These are phyloP conservation scores for Pampus argenteus DNA, from an alignment of 2,797 vertebrate genomes.

Conservation along the genomic window DNA sequence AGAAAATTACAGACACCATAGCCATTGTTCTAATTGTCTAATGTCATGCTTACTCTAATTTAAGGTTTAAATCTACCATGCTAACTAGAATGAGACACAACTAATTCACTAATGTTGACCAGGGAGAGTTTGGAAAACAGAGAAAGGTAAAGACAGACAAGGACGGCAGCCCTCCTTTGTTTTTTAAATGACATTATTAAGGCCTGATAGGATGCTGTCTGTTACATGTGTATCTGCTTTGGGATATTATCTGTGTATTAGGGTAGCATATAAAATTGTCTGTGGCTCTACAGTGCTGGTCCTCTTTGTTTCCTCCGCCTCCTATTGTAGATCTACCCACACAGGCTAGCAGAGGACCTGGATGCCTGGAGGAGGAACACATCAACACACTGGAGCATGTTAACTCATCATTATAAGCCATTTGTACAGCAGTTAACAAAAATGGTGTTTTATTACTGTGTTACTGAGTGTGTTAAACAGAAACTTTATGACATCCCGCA, in stretches of 20 bases:
- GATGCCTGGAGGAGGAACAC: slow-evolving; percentile 80
- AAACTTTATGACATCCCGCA: slow-evolving; percentile 36
- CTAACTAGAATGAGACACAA: slow-evolving; percentile 78
- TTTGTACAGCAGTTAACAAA: slow-evolving; percentile 52
- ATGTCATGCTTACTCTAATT: slow-evolving; percentile 78
- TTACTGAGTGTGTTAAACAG: slow-evolving; percentile 35
- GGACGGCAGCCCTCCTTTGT: slow-evolving; percentile 76
- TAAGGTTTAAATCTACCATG: slow-evolving; percentile 79
- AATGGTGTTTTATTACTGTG: slow-evolving; percentile 24
- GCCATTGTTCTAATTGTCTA: slow-evolving; percentile 67
- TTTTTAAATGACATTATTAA: slow-evolving; percentile 40
- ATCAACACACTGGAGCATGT: slow-evolving; percentile 76
- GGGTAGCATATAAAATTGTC: slow-evolving; percentile 68
- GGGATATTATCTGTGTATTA: slow-evolving; percentile 47
- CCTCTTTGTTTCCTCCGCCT: slow-evolving; percentile 71
- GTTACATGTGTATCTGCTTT: slow-evolving; percentile 41
- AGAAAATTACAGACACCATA: slow-evolving; percentile 82
- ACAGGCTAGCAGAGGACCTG: slow-evolving; percentile 76
- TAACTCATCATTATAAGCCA: slow-evolving; percentile 67
- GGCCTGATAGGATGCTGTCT: slow-evolving; percentile 53
- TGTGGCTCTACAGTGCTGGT: slow-evolving; percentile 72
- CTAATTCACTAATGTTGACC: slow-evolving; percentile 70
- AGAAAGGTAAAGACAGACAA: slow-evolving; percentile 70
- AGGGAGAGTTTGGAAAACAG: slow-evolving; percentile 75
- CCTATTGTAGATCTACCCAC: slow-evolving; percentile 80